These are phyloP conservation scores for Potorous gilbertii DNA, from an alignment of 2,797 vertebrate genomes.

Conservation along the genomic window DNA sequence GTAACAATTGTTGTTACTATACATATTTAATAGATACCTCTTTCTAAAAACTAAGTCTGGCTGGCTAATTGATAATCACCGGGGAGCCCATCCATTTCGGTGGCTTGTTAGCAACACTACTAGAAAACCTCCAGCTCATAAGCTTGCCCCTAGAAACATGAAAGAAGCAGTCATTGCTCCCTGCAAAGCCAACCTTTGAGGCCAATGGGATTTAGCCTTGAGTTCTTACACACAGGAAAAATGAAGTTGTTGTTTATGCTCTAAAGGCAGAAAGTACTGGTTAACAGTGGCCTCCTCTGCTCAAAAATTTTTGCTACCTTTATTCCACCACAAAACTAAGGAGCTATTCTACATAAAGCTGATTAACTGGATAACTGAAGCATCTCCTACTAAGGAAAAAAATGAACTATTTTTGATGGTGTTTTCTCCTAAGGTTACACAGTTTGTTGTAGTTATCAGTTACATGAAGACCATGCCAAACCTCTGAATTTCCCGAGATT, in stretches of 20 bases:
- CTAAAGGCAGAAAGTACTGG: neutral
- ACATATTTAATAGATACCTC: neutral
- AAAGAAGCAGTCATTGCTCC: neutral
- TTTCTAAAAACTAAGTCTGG: conserved; percentile 1
- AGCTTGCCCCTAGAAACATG: neutral
- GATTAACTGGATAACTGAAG: neutral
- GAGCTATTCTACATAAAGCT: neutral
- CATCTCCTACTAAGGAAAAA: neutral
- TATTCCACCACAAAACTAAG: neutral
- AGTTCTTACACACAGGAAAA: neutral
- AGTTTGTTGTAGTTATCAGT: neutral
- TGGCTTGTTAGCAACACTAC: neutral
- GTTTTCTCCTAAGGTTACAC: neutral
- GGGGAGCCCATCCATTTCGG: neutral
- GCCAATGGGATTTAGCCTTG: neutral
- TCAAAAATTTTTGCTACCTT: neutral
- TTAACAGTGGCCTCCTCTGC: neutral
- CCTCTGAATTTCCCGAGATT: neutral
- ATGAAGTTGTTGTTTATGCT: neutral
- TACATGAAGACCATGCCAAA: neutral
- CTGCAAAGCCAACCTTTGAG: neutral
- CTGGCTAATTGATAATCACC: neutral
- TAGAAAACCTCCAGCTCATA: neutral
- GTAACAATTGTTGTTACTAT: neutral
- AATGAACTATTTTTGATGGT: neutral